Evolutionary conservation across 1,140 invertebrate genomes (phyloP).

Genomic region (Drosophila setifemur): DNA sequence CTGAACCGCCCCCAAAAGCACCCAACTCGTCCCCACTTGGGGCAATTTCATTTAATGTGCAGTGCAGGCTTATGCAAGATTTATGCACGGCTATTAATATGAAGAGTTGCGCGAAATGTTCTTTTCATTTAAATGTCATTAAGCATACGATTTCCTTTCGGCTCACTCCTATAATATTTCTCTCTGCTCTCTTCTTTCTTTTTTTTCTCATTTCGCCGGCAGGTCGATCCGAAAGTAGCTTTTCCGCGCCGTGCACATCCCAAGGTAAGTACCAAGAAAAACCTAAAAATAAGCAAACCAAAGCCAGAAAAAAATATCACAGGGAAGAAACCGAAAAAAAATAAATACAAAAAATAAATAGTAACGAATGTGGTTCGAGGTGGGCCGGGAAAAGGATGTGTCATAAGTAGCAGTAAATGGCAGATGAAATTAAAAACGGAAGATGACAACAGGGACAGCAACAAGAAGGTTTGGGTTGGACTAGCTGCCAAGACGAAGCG

Average conservation of each 20-base stretch:
- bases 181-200: background rate
- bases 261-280: constrained; percentile 90
- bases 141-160: constrained; percentile 68
- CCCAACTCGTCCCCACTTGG: constrained; percentile 2
- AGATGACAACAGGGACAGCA: constrained; percentile 50
- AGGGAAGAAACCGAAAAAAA: constrained; percentile 27
- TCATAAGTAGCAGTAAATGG: constrained; percentile 80
- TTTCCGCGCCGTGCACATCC: constrained; percentile 99
- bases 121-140: constrained; percentile 78
- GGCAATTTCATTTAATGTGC: constrained; percentile 76
- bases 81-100: constrained; percentile 75
- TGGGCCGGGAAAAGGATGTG: constrained; percentile 62
- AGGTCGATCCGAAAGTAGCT: constrained; percentile 99
- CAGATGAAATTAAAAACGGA: constrained; percentile 80
- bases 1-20: background rate
- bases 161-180: background rate
- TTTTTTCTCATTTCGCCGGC: constrained; percentile 76
- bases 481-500: constrained; percentile 37
- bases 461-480: background rate
- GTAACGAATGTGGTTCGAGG: constrained; percentile 1
- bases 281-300: background rate
- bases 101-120: constrained; percentile 78
- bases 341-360: constrained; percentile 29
- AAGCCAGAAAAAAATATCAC: constrained; percentile 3
- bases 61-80: constrained; percentile 77